A percentile compares a stretch with the other conserved stretches of the same genome.
Evolutionary conservation across 2,797 vertebrate species (phyloP).

Genomic region (Furcifer pardalis): DNA sequence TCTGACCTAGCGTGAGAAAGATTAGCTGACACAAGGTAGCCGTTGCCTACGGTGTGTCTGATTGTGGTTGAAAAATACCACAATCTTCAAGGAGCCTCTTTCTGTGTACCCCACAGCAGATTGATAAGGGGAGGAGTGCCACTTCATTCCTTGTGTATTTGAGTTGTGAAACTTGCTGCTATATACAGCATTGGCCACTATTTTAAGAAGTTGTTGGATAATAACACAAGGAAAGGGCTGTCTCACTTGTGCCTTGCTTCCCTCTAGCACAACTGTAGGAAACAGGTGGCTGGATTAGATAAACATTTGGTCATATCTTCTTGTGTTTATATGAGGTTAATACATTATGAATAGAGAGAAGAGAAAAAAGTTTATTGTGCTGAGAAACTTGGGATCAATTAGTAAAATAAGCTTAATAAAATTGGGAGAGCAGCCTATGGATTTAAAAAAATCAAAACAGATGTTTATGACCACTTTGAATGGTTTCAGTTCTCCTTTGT

Average conservation of each 20-base stretch:
- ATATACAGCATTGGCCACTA: background rate
- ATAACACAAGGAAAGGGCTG: background rate
- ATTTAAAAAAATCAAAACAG: background rate
- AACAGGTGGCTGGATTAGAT: background rate
- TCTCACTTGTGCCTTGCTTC: background rate
- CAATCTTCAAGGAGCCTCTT: too few species aligned
- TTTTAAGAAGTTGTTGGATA: background rate
- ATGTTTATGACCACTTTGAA: too few species aligned
- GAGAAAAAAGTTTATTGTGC: background rate
- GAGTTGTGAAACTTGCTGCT: background rate
- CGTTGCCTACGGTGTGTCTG: too few species aligned
- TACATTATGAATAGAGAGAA: background rate
- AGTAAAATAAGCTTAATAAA: background rate
- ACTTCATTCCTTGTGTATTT: background rate
- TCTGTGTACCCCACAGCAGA: too few species aligned
- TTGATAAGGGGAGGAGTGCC: too few species aligned
- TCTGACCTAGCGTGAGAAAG: too few species aligned
- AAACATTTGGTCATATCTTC: background rate
- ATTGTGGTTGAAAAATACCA: too few species aligned
- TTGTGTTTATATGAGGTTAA: background rate
- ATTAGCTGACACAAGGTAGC: too few species aligned
- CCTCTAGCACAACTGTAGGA: too few species aligned
- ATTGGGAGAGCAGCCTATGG: background rate
- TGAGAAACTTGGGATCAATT: background rate
- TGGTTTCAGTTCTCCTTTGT: too few species aligned